These are phyloP conservation scores for Lamproptera curius DNA, from an alignment of 2,888 invertebrate genomes.

Conservation along the genomic window DNA sequence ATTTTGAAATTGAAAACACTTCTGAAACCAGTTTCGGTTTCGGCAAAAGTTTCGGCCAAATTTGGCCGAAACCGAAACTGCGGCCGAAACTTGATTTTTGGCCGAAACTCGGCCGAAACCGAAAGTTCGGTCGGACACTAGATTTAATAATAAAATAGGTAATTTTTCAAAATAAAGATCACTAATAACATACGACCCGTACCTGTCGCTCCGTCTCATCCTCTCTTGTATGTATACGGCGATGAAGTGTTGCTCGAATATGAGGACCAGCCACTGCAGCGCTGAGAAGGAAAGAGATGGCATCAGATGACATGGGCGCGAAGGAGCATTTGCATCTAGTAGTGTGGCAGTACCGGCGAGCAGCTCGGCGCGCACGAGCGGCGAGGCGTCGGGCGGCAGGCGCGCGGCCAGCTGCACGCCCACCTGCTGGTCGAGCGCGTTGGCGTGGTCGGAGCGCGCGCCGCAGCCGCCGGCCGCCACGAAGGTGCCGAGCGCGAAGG, in stretches of 20 bases:
- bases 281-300: constrained; percentile 85
- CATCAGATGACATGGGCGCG: constrained; percentile 86
- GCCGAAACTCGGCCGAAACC: too few relatives aligned
- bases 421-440: constrained; percentile 95
- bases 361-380: constrained; percentile 91
- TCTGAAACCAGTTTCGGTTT: too few relatives aligned
- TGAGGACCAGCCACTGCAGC: constrained; percentile 87
- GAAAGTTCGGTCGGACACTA: too few relatives aligned
- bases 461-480: constrained; percentile 87
- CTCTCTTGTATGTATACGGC: constrained; percentile 84
- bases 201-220: constrained; percentile 53
- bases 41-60: too few relatives aligned
- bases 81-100: too few relatives aligned
- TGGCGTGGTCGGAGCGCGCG: constrained; percentile 94
- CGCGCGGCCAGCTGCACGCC: constrained; percentile 91
- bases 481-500: constrained; percentile 96
- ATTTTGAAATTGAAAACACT: too few relatives aligned
- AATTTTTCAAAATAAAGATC: too few relatives aligned
- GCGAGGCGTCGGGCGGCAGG: constrained; percentile 89
- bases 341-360: constrained; percentile 88
- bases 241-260: constrained; percentile 93
- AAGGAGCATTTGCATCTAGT: constrained; percentile 87
- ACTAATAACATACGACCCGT: not conserved
- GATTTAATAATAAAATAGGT: too few relatives aligned
- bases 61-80: too few relatives aligned